These are phyloP conservation scores for Hydrotaea diabolus DNA, from an alignment of 2,888 invertebrate species.

Conservation along the genomic window DNA sequence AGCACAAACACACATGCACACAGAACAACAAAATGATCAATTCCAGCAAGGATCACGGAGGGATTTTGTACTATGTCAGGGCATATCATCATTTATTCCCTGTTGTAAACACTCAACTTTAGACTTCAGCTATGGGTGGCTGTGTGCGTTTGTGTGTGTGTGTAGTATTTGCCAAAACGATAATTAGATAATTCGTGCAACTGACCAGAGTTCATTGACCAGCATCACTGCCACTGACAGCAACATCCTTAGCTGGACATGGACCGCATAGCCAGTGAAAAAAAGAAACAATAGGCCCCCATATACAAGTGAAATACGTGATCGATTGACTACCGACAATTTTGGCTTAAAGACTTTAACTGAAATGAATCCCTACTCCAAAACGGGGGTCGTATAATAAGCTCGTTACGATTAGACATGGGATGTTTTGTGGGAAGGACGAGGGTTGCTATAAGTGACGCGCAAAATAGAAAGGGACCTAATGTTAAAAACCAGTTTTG, in stretches of 20 bases:
- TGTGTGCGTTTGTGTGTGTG: constrained; percentile 2
- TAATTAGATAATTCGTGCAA: constrained; percentile 65
- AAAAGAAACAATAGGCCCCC: constrained; percentile 49
- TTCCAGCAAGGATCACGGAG: constrained; percentile 41
- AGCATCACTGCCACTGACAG: not conserved
- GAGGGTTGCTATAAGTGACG: no score
- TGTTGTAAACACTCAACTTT: constrained; percentile 38
- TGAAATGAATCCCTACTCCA: not conserved
- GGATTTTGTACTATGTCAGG: constrained; percentile 60
- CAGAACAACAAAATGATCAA: constrained; percentile 53
- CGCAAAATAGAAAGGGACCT: no score
- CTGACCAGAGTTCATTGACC: constrained; percentile 59
- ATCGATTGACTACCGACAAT: constrained; percentile 77
- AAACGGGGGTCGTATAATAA: not conserved
- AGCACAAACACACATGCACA: no score
- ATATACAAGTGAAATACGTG: constrained; percentile 71
- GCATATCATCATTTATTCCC: constrained; percentile 45
- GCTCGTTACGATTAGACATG: no score
- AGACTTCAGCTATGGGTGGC: no score
- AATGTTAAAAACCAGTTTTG: no score
- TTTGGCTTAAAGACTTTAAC: constrained; percentile 59
- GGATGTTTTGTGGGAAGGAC: no score
- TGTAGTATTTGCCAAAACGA: constrained; percentile 46
- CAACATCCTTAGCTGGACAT: not conserved
- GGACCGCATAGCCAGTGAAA: not conserved